A percentile compares a stretch with the other conserved stretches of the same genome.
phyloP scores from a whole-genome alignment of 2,797 vertebrate genomes.

The Carduelis carduelis region DNA sequence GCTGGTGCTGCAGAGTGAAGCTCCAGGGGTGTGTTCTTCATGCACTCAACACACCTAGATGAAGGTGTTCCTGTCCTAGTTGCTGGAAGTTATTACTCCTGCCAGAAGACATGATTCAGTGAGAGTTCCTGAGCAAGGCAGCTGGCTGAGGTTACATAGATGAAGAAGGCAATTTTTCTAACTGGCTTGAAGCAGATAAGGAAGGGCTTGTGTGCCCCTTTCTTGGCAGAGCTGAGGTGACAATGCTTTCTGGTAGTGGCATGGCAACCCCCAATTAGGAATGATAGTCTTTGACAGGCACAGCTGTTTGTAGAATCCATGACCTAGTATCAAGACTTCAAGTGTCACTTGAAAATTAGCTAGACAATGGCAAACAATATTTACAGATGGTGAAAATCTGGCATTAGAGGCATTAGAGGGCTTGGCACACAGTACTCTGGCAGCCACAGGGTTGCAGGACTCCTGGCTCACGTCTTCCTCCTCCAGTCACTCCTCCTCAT shows the following conservation, averaged over 20 bases:
- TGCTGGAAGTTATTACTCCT: neutral
- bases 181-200: neutral
- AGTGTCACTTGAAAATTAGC: neutral
- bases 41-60: neutral
- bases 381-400: neutral
- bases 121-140: neutral
- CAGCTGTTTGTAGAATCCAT: slow-evolving; percentile 18
- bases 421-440: neutral
- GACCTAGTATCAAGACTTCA: slow-evolving; percentile 6
- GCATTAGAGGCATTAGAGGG: neutral
- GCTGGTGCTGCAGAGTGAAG: neutral
- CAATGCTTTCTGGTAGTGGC: neutral
- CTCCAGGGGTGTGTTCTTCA: neutral
- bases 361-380: neutral
- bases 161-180: neutral
- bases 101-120: neutral
- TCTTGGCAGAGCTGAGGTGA: neutral
- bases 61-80: neutral
- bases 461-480: neutral
- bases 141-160: neutral
- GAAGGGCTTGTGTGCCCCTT: neutral
- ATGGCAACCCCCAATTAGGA: neutral
- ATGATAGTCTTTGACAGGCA: slow-evolving; percentile 14
- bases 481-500: too few relatives aligned
- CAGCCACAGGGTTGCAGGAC: neutral